A percentile compares a stretch with the other conserved stretches of the same genome.
phyloP scores from a whole-genome alignment of 2,888 invertebrate species.

The Platerodrilus igneus region DNA sequence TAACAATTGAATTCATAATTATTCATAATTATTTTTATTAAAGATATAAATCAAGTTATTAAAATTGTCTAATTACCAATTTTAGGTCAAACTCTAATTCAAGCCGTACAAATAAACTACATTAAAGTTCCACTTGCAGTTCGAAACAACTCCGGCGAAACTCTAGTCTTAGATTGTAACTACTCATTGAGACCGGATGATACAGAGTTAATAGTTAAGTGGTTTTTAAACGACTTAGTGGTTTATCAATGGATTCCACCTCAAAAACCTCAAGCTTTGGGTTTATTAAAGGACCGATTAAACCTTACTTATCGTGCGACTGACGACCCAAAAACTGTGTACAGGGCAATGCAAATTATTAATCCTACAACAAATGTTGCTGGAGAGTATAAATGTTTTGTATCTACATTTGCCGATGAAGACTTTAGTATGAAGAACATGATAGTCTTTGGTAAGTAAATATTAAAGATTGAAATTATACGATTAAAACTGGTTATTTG shows the following conservation, averaged over 20 bases:
- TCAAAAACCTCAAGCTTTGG: slow-evolving; percentile 61
- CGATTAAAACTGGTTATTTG: too few species aligned
- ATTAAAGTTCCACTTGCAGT: slow-evolving; percentile 45
- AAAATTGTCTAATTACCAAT: too few species aligned
- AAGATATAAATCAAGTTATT: background rate
- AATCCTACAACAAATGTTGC: slow-evolving; percentile 65
- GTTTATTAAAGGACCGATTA: slow-evolving; percentile 53
- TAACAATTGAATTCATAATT: too few species aligned
- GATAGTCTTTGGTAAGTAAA: slow-evolving; percentile 65
- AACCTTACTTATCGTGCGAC: slow-evolving; percentile 63
- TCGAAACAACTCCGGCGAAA: slow-evolving; percentile 42
- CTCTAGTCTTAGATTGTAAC: slow-evolving; percentile 67
- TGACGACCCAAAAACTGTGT: slow-evolving; percentile 61
- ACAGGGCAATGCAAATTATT: slow-evolving; percentile 65
- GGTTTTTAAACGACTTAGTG: slow-evolving; percentile 65
- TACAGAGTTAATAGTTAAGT: slow-evolving; percentile 68
- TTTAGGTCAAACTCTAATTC: slow-evolving; percentile 6
- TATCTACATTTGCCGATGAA: slow-evolving; percentile 65
- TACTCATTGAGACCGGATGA: slow-evolving; percentile 60
- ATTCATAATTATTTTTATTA: too few species aligned
- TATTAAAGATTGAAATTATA: too few species aligned
- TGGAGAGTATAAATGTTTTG: slow-evolving; percentile 69
- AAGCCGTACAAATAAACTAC: slow-evolving; percentile 44
- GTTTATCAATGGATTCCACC: slow-evolving; percentile 82
- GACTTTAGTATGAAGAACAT: slow-evolving; percentile 60